Percentiles rank a stretch among this genome's conserved stretches.
Evolutionary conservation across 2,113 vertebrate species (phyloP).

Genomic region (Hystrix cristata): DNA sequence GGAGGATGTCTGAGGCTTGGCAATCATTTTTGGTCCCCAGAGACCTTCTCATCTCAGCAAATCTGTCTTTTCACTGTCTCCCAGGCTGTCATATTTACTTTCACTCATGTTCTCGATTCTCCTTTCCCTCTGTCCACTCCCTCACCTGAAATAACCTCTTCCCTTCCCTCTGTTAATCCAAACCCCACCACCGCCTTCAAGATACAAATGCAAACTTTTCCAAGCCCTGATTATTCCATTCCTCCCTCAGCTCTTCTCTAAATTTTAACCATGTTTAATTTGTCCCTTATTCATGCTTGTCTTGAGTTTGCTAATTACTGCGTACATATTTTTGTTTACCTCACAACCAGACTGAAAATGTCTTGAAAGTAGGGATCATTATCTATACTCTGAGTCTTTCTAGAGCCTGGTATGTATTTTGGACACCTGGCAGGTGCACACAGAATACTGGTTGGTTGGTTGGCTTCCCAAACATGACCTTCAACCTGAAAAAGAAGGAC

Average conservation of each 20-base stretch:
- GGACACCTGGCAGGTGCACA: neutral
- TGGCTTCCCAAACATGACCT: conserved; percentile 5
- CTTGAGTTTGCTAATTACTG: conserved; percentile 40
- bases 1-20: conserved; percentile 40
- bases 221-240: neutral
- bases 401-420: neutral
- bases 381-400: neutral
- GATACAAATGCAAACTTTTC: neutral
- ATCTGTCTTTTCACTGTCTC: neutral
- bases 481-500: neutral
- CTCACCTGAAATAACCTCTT: conserved; percentile 32
- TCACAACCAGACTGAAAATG: conserved; percentile 24
- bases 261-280: conserved; percentile 33
- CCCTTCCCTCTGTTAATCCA: neutral
- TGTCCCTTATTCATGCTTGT: neutral
- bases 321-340: conserved; percentile 34
- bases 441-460: neutral
- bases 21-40: neutral
- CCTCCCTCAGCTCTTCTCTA: neutral
- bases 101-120: neutral
- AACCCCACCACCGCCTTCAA: neutral
- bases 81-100: neutral
- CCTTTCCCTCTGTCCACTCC: neutral
- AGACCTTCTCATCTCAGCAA: neutral
- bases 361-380: conserved; percentile 43